Evolutionary conservation across 2,797 vertebrate genomes (phyloP).

Genomic region (Catamblyrhynchus diadema): DNA sequence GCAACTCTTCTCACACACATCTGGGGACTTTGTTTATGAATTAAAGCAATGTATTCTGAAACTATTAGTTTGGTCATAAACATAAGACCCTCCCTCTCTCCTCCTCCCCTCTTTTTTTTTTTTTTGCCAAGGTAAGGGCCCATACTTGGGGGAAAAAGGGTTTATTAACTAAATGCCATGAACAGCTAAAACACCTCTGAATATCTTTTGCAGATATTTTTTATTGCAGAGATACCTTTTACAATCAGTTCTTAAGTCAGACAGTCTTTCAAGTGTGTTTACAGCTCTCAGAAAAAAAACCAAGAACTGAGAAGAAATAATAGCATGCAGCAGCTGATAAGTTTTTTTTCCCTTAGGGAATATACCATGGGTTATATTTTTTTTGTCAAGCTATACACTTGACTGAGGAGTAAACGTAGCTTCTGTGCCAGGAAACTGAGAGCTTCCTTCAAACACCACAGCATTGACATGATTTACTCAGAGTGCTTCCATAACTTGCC

Average conservation of each 20-base stretch:
- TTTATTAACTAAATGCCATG: not conserved
- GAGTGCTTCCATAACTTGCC: not conserved
- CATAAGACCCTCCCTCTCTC: not conserved
- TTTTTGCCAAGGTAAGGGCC: not conserved
- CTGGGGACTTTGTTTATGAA: not conserved
- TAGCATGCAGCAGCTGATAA: not conserved
- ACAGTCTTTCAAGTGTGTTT: not conserved
- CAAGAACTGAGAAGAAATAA: not conserved
- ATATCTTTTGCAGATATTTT: not conserved
- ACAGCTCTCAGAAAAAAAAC: not conserved
- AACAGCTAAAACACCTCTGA: not conserved
- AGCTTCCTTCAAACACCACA: not conserved
- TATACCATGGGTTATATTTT: not conserved
- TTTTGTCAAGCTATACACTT: not conserved
- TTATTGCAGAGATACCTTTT: not conserved
- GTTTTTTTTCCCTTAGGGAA: not conserved
- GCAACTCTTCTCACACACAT: not conserved
- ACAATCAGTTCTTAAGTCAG: not conserved
- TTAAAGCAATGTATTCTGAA: not conserved
- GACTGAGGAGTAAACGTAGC: not conserved
- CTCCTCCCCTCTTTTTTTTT: not conserved
- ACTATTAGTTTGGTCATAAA: not conserved
- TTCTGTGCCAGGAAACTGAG: not conserved
- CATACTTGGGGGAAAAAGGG: not conserved
- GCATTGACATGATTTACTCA: not conserved